Evolutionary conservation across 2,797 vertebrate genomes (phyloP), one percentile per base, ranked within the genome.

Genomic region (Arrhamphus sclerolepis): DNA sequence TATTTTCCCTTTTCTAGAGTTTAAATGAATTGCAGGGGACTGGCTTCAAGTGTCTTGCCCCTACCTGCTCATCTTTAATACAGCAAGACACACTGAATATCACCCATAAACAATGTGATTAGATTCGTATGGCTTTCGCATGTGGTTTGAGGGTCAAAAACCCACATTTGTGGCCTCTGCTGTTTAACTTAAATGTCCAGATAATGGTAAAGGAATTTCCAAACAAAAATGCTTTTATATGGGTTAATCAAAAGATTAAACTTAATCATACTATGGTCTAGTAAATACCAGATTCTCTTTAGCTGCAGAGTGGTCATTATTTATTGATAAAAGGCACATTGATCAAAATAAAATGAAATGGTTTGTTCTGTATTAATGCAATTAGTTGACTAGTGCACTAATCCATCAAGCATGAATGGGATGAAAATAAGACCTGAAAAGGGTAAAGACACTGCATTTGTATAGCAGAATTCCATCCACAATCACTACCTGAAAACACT

Each of bases 61-160:
- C 14, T 34, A 20, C n/a, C 19, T 17, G 19, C 22, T 29, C 29
- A 18, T 43, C 13, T 8, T 46, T 44, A 7, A 14, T 26, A 26
- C 6, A 2, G 24, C 22, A 22, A 10, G n/a, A 21, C 18, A 40
- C n/a, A 17, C 7, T 14, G 21, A 24, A 46, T 47, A 17, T 55
- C 41, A 61, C 40, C 13, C 16, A 11, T 34, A 24, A n/a, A 48
- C 21, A 48, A 22, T 0, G 52, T 38, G 2, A 18, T 48, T 52
- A 31, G 3, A 54, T 17, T 28, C 24, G 21, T 63, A 43, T 1
- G 7, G 29, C 4, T 18, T 44, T 52, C 1, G 2, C 19, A 34
- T 49, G 17, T 22, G 26, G 8, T 40, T 38, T 58, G 21, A 73
- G 60, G 20, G 21, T 46, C 26, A 20, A 31, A 52, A 68, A 53